Evolutionary conservation across 2,797 vertebrate genomes (phyloP).

Genomic region (Tenualosa thibaudeaui): DNA sequence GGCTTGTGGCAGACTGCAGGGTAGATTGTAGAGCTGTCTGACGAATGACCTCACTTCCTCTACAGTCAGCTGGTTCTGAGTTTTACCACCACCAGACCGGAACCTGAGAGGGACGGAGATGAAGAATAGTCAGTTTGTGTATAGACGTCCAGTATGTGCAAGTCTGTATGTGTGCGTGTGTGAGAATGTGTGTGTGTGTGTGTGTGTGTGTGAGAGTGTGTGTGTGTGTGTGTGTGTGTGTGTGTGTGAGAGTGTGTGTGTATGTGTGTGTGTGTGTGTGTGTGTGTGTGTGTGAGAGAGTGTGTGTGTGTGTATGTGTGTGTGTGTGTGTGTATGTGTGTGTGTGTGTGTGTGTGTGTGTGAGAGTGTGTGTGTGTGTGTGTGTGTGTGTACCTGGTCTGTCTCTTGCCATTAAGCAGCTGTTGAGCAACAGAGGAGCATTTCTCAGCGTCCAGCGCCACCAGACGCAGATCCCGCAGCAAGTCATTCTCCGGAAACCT

Average conservation of each 20-base stretch:
- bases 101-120: constrained; percentile 69
- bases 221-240: background rate
- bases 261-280: background rate
- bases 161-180: background rate
- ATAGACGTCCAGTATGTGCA: background rate
- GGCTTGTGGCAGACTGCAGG: constrained; percentile 88
- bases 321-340: background rate
- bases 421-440: constrained; percentile 91
- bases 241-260: background rate
- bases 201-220: background rate
- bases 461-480: constrained; percentile 83
- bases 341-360: constrained; percentile 45
- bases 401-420: constrained; percentile 89
- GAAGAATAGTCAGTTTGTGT: background rate
- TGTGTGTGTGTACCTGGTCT: constrained; percentile 83
- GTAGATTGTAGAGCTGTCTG: constrained; percentile 89
- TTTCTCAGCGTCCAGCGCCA: constrained; percentile 91
- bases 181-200: background rate
- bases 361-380: constrained; percentile 33
- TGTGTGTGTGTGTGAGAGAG: background rate
- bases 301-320: background rate
- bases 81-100: constrained; percentile 87
- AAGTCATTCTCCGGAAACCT: constrained; percentile 93
- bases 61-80: constrained; percentile 88
- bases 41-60: constrained; percentile 92